These are phyloP conservation scores for Proisotoma minuta DNA, from an alignment of 2,888 invertebrate genomes.

Conservation along the genomic window DNA sequence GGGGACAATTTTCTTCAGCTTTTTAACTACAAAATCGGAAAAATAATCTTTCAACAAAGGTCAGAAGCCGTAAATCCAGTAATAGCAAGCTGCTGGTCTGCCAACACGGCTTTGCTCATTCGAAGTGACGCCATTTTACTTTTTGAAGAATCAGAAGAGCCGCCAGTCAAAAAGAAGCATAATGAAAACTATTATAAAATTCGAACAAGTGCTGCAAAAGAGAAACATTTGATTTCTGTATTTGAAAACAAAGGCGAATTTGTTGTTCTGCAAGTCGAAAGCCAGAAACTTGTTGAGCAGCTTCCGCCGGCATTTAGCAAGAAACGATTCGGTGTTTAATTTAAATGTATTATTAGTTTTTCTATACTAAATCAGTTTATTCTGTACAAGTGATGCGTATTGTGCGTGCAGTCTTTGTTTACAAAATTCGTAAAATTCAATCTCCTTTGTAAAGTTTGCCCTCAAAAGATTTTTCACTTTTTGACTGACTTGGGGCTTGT, in stretches of 20 bases:
- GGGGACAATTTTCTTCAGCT: conserved; percentile 37
- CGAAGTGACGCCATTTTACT: conserved; percentile 36
- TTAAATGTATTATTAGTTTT: no score
- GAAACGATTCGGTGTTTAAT: conserved; percentile 40
- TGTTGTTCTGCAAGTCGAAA: conserved; percentile 42
- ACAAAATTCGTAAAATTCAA: conserved; percentile 87
- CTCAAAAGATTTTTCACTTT: conserved; percentile 78
- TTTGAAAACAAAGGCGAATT: conserved; percentile 33
- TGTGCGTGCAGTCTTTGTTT: conserved; percentile 77
- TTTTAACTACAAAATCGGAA: conserved; percentile 26
- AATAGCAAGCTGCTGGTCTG: conserved; percentile 38
- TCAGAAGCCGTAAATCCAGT: no score
- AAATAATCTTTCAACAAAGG: conserved; percentile 26
- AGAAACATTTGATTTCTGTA: conserved; percentile 36
- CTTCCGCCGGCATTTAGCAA: conserved; percentile 44
- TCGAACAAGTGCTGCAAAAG: conserved; percentile 34
- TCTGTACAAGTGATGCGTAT: conserved; percentile 58
- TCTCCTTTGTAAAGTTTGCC: conserved; percentile 79
- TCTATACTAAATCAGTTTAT: no score
- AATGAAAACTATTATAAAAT: conserved; percentile 21
- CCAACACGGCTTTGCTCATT: conserved; percentile 26
- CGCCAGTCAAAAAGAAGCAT: conserved; percentile 20
- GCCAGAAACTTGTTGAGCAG: conserved; percentile 39
- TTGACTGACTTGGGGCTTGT: conserved; percentile 81
- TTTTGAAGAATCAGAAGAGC: conserved; percentile 21